Percentiles rank a stretch among this genome's conserved stretches.
These are phyloP conservation scores for Halichondria panicea DNA, from an alignment of 37 sponge, comb jelly and placozoan species.

Conservation along the genomic window DNA sequence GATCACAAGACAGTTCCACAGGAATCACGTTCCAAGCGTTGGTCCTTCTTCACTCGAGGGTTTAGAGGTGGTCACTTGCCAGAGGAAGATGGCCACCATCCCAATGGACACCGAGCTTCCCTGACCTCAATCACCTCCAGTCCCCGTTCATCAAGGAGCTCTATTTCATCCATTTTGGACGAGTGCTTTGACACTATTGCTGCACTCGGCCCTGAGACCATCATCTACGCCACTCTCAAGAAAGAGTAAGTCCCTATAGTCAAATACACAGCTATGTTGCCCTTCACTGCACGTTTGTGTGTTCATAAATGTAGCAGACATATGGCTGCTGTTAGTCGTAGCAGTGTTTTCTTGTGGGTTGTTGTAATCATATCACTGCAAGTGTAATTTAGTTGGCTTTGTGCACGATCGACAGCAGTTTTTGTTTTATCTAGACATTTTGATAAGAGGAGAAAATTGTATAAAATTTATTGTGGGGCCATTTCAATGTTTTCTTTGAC, in stretches of 20 bases:
- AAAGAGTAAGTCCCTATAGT: slow-evolving; percentile 62
- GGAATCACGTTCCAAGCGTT: not conserved
- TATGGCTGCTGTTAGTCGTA: not conserved
- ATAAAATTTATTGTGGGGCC: too few species aligned
- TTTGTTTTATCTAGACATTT: not conserved
- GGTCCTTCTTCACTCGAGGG: slow-evolving; percentile 11
- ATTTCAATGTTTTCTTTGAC: too few species aligned
- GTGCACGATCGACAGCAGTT: not conserved
- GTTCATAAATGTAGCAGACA: too few species aligned
- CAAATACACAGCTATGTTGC: too few species aligned
- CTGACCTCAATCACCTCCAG: slow-evolving; percentile 10
- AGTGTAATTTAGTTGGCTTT: not conserved
- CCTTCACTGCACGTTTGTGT: too few species aligned
- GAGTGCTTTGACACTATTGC: slow-evolving; percentile 81
- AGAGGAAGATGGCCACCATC: not conserved
- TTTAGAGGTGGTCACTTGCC: not conserved
- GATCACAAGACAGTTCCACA: not conserved
- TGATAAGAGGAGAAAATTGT: too few species aligned
- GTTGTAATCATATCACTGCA: not conserved
- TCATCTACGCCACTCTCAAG: slow-evolving; percentile 67
- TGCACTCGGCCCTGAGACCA: slow-evolving; percentile 74
- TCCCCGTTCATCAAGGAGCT: slow-evolving; percentile 30
- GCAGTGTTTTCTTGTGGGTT: not conserved
- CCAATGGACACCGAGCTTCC: too few species aligned
- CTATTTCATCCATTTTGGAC: slow-evolving; percentile 52